These are phyloP conservation scores for Nephrotoma flavescens DNA, from an alignment of 2,888 invertebrate genomes.

Conservation along the genomic window DNA sequence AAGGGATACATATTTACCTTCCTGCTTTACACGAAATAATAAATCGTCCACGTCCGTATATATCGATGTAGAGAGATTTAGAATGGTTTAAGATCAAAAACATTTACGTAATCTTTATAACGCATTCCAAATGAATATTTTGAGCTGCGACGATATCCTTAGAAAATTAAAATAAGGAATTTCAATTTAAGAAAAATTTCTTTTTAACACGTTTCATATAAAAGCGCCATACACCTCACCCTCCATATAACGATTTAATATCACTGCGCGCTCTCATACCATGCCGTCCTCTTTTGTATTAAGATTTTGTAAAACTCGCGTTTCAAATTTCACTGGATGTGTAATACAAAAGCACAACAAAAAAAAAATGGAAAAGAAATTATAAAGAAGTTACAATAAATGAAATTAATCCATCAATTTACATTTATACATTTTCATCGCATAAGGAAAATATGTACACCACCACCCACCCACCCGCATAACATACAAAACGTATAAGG, in stretches of 20 bases:
- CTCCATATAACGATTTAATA: background rate
- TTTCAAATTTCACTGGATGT: background rate
- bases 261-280: background rate
- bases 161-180: background rate
- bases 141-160: background rate
- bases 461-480: background rate
- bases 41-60: background rate
- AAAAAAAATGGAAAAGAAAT: background rate
- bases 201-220: background rate
- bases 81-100: background rate
- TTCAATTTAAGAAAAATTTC: background rate
- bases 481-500: background rate
- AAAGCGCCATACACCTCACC: background rate
- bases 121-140: background rate
- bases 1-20: background rate
- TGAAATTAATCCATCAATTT: conserved; percentile 4
- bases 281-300: background rate
- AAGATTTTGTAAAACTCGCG: background rate
- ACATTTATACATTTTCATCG: background rate
- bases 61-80: background rate
- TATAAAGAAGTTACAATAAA: conserved; percentile 2
- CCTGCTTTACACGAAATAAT: background rate
- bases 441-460: background rate
- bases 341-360: background rate
- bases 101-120: background rate